phyloP scores from a whole-genome alignment of 2,113 vertebrate genomes.

The Limnothrissa miodon region DNA sequence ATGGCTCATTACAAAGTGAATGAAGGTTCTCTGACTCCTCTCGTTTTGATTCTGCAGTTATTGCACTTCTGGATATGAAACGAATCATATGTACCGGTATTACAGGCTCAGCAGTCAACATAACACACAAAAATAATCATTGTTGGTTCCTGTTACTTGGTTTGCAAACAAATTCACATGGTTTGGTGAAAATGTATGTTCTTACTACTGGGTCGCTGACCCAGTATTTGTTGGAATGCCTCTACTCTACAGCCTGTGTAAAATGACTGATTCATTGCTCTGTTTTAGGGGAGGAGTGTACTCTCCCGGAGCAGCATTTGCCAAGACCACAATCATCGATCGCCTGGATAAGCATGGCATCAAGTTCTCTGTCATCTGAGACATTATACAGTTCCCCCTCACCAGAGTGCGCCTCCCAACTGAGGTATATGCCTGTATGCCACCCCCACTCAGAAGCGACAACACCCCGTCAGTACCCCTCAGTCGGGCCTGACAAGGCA shows the following conservation, averaged over 20 bases:
- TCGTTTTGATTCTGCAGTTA: too few species aligned
- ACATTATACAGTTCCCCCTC: neutral
- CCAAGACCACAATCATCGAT: conserved; percentile 85
- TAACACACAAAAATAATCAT: too few species aligned
- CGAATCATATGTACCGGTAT: too few species aligned
- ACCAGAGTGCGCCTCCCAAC: neutral
- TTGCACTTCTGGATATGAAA: too few species aligned
- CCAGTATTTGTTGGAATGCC: too few species aligned
- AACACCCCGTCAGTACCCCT: neutral
- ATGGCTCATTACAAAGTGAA: too few species aligned
- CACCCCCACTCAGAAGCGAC: neutral
- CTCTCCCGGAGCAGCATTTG: conserved; percentile 87
- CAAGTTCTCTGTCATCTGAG: conserved; percentile 82
- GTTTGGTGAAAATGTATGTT: too few species aligned
- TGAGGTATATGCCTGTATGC: neutral
- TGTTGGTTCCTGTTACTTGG: too few species aligned
- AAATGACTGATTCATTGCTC: neutral
- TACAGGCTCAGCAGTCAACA: too few species aligned
- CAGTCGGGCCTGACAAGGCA: neutral
- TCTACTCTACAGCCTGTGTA: neutral
- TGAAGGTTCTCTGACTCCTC: too few species aligned
- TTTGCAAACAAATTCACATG: too few species aligned
- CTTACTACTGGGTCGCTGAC: too few species aligned
- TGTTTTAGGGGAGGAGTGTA: conserved; percentile 87
- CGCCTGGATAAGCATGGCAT: conserved; percentile 86